phyloP scores from a whole-genome alignment of 2,888 invertebrate species.

The Teleiodes luculella region DNA sequence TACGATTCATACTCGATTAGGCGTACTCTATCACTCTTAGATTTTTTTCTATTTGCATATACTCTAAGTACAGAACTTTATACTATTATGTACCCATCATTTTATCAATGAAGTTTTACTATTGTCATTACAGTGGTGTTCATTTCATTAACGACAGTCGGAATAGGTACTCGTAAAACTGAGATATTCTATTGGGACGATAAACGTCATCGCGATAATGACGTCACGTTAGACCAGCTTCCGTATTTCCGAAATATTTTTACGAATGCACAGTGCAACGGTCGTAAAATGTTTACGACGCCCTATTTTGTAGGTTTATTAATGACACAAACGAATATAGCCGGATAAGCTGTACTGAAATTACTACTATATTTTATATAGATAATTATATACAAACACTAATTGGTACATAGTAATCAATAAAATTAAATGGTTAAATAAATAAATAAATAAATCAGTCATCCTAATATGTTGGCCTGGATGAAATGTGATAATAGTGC shows the following conservation, averaged over 20 bases:
- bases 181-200: constrained; percentile 24
- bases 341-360: background rate
- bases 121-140: background rate
- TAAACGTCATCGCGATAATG: constrained; percentile 51
- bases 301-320: constrained; percentile 51
- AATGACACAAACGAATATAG: constrained; percentile 38
- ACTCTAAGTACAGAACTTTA: background rate
- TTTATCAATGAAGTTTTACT: no score
- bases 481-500: no score
- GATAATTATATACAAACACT: no score
- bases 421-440: no score
- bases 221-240: constrained; percentile 41
- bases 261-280: constrained; percentile 62
- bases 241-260: constrained; percentile 39
- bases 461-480: no score
- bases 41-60: no score
- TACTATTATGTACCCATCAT: background rate
- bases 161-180: background rate
- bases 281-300: constrained; percentile 71
- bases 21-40: no score
- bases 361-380: no score
- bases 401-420: no score
- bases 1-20: no score
- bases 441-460: no score
- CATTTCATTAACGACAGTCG: background rate